Evolutionary conservation across 2,113 vertebrate species (phyloP), one percentile per base, ranked within the genome.

Genomic region (Xerus inauris): DNA sequence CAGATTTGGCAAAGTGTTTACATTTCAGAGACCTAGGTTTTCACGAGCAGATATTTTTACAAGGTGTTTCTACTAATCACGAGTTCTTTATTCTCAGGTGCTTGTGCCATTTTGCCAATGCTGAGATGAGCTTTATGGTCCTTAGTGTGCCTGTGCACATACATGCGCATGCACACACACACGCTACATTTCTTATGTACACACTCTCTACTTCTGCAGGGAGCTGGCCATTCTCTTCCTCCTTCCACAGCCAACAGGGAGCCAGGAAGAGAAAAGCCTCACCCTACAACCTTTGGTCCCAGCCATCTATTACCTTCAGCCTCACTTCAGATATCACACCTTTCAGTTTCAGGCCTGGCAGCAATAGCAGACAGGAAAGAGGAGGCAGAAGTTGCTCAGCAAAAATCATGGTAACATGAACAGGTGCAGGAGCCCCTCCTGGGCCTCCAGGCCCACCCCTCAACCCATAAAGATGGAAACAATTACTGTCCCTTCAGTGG

Each of bases 281-380:
- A 72, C 95, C 93, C 32, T n/a, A 51, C 75, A 89, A 97, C 94
- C 96, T 97, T 96, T 96, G 94, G 72, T 82, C 94, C 0, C n/a
- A 76, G 30, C 65, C 42, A 38, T 57, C 84, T 82, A 40, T 49
- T 87, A 91, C 89, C 82, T 77, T 92, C 85, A 51, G 49, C 71
- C 57, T 94, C 12, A 13, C 32, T 12, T 80, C 45, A 59, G 28
- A 62, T 54, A 72, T 49, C 40, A 59, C 35, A 47, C 79, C 14
- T 89, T 42, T 57, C 62, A 64, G 81, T 30, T 77, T 75, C 62
- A 49, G 81, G 87, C 47, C 67, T 49, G 57, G 35, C 22, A 76
- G 54, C 75, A 71, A 92, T 5, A 65, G 38, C n/a, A 85, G 79
- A 96, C 13, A 71, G 64, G 32, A 51, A 87, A 83, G 5, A 19